These are phyloP conservation scores for Portevinia maculata DNA, from an alignment of 2,888 invertebrate species.

Conservation along the genomic window DNA sequence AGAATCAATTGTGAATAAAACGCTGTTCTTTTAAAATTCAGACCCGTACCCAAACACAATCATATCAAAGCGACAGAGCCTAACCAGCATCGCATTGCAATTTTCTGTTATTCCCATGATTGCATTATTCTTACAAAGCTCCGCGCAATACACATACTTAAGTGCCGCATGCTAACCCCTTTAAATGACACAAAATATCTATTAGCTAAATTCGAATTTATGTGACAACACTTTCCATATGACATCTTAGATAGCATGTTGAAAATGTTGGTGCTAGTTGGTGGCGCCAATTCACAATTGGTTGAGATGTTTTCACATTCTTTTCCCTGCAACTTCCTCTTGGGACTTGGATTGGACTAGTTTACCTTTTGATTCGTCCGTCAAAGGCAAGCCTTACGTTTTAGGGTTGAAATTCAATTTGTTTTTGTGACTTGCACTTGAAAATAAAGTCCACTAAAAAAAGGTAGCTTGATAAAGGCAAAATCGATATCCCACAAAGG, in stretches of 20 bases:
- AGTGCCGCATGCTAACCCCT: not conserved
- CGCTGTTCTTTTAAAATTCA: too few relatives aligned
- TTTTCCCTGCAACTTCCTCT: slow-evolving; percentile 22
- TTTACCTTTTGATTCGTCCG: slow-evolving; percentile 59
- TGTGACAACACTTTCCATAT: slow-evolving; percentile 9
- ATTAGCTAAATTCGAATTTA: not conserved
- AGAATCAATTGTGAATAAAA: too few relatives aligned
- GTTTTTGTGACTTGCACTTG: slow-evolving; percentile 51
- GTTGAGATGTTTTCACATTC: slow-evolving; percentile 45
- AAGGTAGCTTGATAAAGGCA: slow-evolving; percentile 31
- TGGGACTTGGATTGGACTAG: slow-evolving; percentile 45
- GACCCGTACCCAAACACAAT: too few relatives aligned
- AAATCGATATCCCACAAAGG: slow-evolving; percentile 68
- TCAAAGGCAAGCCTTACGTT: slow-evolving; percentile 43
- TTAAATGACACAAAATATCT: slow-evolving; percentile 1
- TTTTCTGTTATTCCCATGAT: too few relatives aligned
- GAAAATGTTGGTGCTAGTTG: slow-evolving; percentile 2
- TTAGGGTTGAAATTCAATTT: slow-evolving; percentile 71
- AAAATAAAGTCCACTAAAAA: slow-evolving; percentile 51
- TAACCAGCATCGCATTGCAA: too few relatives aligned
- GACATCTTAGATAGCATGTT: slow-evolving; percentile 7
- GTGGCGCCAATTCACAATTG: slow-evolving; percentile 36
- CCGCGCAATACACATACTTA: not conserved
- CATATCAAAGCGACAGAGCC: too few relatives aligned
- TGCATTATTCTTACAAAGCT: not conserved